These are phyloP conservation scores for Notechis scutatus DNA, from an alignment of 2,113 vertebrate species.

Conservation along the genomic window DNA sequence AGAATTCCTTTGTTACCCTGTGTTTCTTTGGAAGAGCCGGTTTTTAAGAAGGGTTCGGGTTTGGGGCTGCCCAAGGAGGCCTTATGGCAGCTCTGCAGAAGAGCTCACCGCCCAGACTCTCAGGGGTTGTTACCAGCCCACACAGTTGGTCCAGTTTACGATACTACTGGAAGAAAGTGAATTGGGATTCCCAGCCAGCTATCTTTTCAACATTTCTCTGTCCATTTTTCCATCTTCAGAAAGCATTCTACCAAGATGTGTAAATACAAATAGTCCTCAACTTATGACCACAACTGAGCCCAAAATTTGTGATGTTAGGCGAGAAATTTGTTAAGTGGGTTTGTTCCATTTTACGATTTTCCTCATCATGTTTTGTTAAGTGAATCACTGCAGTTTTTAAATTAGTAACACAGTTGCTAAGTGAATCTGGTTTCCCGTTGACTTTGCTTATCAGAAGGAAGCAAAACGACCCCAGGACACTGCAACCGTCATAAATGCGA, in stretches of 20 bases:
- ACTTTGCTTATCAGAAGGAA: not conserved
- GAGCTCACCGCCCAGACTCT: not conserved
- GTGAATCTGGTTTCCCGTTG: not conserved
- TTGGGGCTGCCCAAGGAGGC: not conserved
- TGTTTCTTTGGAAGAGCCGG: not conserved
- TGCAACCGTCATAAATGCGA: not conserved
- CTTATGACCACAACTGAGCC: not conserved
- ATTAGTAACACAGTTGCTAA: not conserved
- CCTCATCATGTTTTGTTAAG: not conserved
- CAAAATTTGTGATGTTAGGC: not conserved
- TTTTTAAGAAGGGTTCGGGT: not conserved
- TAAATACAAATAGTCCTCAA: not conserved
- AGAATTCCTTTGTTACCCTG: not conserved
- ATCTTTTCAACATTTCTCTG: not conserved
- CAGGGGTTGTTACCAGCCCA: not conserved
- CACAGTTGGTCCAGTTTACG: not conserved
- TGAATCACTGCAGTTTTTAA: not conserved
- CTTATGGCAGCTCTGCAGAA: not conserved
- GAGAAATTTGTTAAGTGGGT: not conserved
- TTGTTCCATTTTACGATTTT: not conserved
- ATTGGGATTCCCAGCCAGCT: not conserved
- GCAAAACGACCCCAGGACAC: not conserved
- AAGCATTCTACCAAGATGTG: too few relatives aligned
- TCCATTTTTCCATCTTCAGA: too few relatives aligned
- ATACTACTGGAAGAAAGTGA: not conserved